Base-by-base conservation (phyloP, 1,140 invertebrate genomes). In the Mactra quadrangularis region DNA sequence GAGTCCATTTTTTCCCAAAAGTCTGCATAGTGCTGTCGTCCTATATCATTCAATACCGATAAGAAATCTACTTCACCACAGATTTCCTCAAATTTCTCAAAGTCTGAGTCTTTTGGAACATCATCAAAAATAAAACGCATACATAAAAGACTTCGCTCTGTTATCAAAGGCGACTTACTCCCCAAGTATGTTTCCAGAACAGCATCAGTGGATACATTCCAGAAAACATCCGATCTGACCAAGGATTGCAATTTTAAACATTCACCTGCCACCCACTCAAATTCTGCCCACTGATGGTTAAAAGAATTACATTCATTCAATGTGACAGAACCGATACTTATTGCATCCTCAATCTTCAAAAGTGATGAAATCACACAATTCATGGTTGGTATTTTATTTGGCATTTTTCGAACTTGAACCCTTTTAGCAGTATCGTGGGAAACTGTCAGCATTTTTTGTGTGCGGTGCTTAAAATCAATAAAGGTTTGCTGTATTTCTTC, bases 181-280 rank as follows among this genome's bases (percentile, higher is more conserved):
- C 17, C 15, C 25, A 4, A 15, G 29, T 52, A 72, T 7, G 29
- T 1, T 11, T 4, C 27, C 1, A 72, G 17, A 25, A 41, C 13
- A 27, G 19, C 11, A 35, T 35, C 17, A 38, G 13, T n/a, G 4
- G 15, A 7, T 9, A 72, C 52, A 57, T 72, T 72, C 70, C 70
- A 72, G 13, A 72, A 57, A 22, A 72, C 29, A n/a, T 19, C 35
- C 9, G 70, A 72, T 38, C 19, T 27, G 13, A 72, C 52, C 3
- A 72, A 29, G n/a, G 29, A 4, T 15, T 41, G 35, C 53, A 72
- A 41, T n/a, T 1, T 1, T 13, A 7, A 15, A 41, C 70, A 72
- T 22, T 22, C 27, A 17, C 4, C 29, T 41, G 70, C 50, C 2
- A 72, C 9, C 1, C n/a, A 17, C 3, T 1, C 50, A 17, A 72